A percentile compares a stretch with the other conserved stretches of the same genome.
Conservation (phyloP, 2,797 vertebrate genomes). For the Myotis planiceps region DNA sequence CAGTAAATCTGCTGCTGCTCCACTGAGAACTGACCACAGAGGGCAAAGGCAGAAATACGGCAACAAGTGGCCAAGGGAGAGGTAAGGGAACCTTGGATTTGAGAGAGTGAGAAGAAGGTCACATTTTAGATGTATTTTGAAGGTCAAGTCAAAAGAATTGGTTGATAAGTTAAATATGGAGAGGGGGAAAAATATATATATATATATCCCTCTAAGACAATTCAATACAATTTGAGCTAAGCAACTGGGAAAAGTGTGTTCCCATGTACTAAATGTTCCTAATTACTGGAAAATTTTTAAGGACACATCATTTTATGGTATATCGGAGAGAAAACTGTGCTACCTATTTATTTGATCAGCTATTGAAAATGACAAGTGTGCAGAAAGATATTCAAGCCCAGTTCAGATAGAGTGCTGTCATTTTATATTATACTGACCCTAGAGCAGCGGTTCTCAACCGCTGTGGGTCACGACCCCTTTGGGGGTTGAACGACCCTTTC, state of each 20-base stretch:
- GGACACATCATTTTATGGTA: background rate
- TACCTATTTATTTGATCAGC: background rate
- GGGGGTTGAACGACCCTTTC: no score
- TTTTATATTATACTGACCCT: background rate
- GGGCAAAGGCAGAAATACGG: background rate
- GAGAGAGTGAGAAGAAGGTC: background rate
- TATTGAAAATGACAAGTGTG: background rate
- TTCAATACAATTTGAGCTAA: background rate
- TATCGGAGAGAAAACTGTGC: background rate
- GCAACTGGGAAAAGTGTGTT: background rate
- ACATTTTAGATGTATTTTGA: background rate
- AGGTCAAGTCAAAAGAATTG: background rate
- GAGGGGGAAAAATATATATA: background rate
- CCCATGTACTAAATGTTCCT: background rate
- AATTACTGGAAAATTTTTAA: background rate
- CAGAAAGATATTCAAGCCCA: background rate
- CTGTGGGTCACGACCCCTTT: no score
- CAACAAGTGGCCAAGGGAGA: accelerated
- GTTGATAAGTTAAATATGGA: background rate
- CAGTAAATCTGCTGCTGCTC: background rate
- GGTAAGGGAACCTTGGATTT: background rate
- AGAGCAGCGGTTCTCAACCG: no score
- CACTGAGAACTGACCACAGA: background rate
- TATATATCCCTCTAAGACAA: background rate
- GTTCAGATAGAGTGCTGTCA: background rate